phyloP scores from a whole-genome alignment of 1,140 invertebrate species.

The Paralvinella palmiformis region DNA sequence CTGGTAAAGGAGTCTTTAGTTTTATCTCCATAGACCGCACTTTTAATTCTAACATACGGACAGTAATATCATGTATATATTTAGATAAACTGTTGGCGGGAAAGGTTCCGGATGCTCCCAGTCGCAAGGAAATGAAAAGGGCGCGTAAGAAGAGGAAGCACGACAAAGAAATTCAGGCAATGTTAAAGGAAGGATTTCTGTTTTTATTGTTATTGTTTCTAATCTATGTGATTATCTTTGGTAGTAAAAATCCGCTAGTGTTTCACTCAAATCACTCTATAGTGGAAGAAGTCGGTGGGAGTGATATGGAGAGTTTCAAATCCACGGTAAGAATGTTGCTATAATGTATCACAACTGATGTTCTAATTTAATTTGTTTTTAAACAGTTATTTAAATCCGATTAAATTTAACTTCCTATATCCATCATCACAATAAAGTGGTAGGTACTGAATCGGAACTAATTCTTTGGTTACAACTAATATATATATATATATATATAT shows the following conservation, averaged over 20 bases:
- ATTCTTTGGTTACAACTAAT: not conserved
- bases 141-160: slow-evolving; percentile 1
- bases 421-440: not conserved
- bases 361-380: too few relatives aligned
- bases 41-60: not conserved
- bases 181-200: not conserved
- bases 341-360: not conserved
- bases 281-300: not conserved
- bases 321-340: not conserved
- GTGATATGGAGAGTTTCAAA: not conserved
- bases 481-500: not conserved
- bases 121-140: not conserved
- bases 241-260: not conserved
- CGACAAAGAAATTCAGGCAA: not conserved
- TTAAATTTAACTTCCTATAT: not conserved
- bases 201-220: slow-evolving; percentile 1
- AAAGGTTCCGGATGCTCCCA: not conserved
- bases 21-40: not conserved
- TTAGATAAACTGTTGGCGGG: not conserved
- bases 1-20: too few relatives aligned
- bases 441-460: not conserved
- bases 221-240: not conserved
- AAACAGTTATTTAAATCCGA: not conserved
- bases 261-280: not conserved
- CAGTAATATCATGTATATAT: too few relatives aligned